Percentiles rank a stretch among this genome's conserved stretches.
Conservation (phyloP, 53 echinoderm and acorn worm genomes). For the Arbacia lixula region DNA sequence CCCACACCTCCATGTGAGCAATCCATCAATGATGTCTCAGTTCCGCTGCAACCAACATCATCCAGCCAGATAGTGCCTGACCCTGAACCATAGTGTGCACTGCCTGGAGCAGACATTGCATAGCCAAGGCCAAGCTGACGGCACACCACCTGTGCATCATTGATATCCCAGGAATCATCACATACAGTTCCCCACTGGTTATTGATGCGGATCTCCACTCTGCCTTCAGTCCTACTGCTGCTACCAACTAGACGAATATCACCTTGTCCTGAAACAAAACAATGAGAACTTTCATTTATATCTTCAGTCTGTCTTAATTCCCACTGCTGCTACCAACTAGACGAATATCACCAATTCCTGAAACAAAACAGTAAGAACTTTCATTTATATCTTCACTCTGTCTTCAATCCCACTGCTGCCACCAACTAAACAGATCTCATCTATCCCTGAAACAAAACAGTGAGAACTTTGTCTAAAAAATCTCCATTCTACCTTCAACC, state of each 20-base stretch:
- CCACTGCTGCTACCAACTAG: no score
- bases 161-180: slow-evolving; percentile 26
- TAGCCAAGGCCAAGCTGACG: slow-evolving; percentile 6
- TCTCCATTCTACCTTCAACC: no score
- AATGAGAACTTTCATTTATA: no score
- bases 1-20: neutral
- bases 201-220: slow-evolving; percentile 15
- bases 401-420: neutral
- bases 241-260: slow-evolving; percentile 14
- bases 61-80: slow-evolving; percentile 8
- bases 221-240: neutral
- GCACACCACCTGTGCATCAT: slow-evolving; percentile 11
- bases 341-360: no score
- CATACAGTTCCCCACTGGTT: slow-evolving; percentile 24
- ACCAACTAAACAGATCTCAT: neutral
- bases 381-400: neutral
- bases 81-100: neutral
- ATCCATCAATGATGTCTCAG: neutral
- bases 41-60: slow-evolving; percentile 4
- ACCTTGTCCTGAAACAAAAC: neutral
- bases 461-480: no score
- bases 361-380: no score
- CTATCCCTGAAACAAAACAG: neutral
- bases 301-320: no score
- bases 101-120: neutral